Evolutionary conservation across 2,113 vertebrate species (phyloP).

Genomic region (Proteles cristata): DNA sequence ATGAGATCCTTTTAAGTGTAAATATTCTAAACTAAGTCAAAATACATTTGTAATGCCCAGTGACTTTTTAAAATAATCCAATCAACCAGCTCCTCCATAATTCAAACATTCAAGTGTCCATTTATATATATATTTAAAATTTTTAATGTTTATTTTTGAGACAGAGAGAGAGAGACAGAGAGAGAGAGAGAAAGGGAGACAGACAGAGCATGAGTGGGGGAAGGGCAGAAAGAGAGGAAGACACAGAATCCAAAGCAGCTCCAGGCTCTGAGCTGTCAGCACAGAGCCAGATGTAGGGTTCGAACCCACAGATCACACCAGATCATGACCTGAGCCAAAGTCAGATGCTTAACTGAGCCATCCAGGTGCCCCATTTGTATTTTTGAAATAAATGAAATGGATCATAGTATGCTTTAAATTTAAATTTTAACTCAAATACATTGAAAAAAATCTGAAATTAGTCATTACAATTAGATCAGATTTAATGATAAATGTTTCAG

Average conservation of each 20-base stretch:
- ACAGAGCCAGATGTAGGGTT: no score
- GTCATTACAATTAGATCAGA: slow-evolving; percentile 14
- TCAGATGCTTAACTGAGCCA: no score
- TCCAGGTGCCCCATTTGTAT: not conserved
- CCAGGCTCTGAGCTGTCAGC: no score
- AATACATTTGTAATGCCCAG: slow-evolving; percentile 45
- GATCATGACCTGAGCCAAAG: no score
- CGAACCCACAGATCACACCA: no score
- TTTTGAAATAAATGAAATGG: slow-evolving; percentile 32
- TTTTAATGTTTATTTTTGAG: no score
- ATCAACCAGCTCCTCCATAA: slow-evolving; percentile 40
- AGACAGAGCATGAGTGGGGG: no score
- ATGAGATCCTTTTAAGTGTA: slow-evolving; percentile 57
- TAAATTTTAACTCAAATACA: slow-evolving; percentile 29
- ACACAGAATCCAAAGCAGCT: no score
- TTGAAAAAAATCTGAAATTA: slow-evolving; percentile 1
- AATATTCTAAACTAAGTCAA: slow-evolving; percentile 62
- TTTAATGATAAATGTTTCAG: not conserved
- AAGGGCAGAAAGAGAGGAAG: no score
- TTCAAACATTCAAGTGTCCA: slow-evolving; percentile 10
- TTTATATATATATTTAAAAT: not conserved
- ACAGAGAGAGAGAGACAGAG: no score
- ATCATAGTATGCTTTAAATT: slow-evolving; percentile 10
- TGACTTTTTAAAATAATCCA: not conserved
- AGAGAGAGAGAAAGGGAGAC: no score